Evolutionary conservation across 2,797 vertebrate genomes (phyloP).

Genomic region (Masticophis lateralis): DNA sequence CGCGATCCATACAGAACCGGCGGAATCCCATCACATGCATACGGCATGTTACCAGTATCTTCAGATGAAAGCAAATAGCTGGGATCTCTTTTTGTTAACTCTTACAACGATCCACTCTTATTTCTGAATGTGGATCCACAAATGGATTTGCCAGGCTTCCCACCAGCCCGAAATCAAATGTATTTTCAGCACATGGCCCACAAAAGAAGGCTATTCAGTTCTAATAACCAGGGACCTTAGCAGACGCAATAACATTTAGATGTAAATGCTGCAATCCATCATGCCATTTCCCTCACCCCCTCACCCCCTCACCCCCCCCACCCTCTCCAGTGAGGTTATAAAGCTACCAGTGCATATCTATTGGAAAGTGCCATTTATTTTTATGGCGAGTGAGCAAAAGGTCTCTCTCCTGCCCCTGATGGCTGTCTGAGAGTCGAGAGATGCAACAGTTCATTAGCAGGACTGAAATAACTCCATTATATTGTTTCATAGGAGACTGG

Average conservation of each 20-base stretch:
- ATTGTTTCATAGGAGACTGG: not conserved
- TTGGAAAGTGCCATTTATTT: slow-evolving; percentile 31
- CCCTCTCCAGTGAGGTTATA: not conserved
- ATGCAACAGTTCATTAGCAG: not conserved
- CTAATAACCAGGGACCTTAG: slow-evolving; percentile 44
- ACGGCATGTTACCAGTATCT: not conserved
- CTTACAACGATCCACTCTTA: not conserved
- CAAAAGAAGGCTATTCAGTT: not conserved
- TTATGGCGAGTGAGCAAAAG: slow-evolving; percentile 16
- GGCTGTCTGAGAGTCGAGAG: slow-evolving; percentile 6
- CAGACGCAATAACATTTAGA: slow-evolving; percentile 40
- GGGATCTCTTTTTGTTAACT: not conserved
- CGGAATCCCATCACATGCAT: not conserved
- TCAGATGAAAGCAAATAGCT: not conserved
- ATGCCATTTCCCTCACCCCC: slow-evolving; percentile 42
- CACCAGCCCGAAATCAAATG: slow-evolving; percentile 52
- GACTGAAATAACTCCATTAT: not conserved
- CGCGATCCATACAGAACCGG: too few species aligned
- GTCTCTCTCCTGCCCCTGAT: not conserved
- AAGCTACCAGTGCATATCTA: slow-evolving; percentile 6
- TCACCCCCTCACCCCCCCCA: not conserved
- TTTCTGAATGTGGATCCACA: not conserved
- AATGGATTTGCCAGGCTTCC: slow-evolving; percentile 29
- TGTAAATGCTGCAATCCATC: slow-evolving; percentile 40
- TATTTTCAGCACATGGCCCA: not conserved